These are phyloP conservation scores for Sesia bembeciformis DNA, from an alignment of 2,888 invertebrate genomes.

Conservation along the genomic window DNA sequence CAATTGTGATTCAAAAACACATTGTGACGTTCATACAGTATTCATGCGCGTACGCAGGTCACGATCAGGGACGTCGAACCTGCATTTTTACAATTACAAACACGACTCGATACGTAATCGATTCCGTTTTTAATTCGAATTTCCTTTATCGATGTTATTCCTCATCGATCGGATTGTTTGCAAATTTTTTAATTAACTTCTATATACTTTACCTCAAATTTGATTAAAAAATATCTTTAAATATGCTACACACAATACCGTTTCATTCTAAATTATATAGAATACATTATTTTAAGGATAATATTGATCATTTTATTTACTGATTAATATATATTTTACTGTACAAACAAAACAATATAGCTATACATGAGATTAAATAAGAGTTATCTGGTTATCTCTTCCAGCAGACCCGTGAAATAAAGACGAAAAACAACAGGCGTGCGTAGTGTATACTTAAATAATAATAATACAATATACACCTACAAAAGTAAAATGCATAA, in stretches of 20 bases:
- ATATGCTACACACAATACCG: background rate
- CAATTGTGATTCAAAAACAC: background rate
- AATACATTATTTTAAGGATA: background rate
- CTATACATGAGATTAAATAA: no score
- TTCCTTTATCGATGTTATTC: conserved; percentile 15
- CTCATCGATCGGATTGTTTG: background rate
- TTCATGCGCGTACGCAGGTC: conserved; percentile 61
- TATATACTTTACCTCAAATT: background rate
- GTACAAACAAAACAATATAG: no score
- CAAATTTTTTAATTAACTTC: background rate
- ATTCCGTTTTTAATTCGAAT: conserved; percentile 38
- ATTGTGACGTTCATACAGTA: conserved; percentile 44
- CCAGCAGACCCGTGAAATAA: no score
- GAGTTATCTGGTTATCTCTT: no score
- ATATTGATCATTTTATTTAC: no score
- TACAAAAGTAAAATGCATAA: no score
- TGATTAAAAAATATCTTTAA: background rate
- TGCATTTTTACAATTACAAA: conserved; percentile 13
- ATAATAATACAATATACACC: no score
- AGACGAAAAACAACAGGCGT: no score
- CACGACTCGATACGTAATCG: conserved; percentile 20
- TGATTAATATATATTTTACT: no score
- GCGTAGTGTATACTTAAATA: no score
- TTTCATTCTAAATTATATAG: background rate
- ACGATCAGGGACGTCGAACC: conserved; percentile 67